Evolutionary conservation across 2,888 invertebrate genomes (phyloP), one percentile per base, ranked within the genome.

Genomic region (Selenia dentaria): DNA sequence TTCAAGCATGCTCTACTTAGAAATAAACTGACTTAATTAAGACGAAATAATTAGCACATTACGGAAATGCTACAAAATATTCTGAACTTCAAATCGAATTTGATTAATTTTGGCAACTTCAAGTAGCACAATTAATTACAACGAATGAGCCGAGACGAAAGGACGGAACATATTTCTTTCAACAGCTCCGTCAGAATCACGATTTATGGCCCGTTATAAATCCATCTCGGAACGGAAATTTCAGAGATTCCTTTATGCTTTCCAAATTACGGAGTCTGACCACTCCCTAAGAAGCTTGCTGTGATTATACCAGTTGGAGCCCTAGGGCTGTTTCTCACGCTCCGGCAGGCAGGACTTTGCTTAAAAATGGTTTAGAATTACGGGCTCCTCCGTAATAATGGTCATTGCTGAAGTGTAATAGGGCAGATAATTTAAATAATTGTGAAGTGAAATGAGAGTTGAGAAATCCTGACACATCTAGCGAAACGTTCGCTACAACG

Each of bases 251-350:
- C 40, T 43, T 48, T 6, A 27, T 11, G 37, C 47, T 49, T 42
- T 51, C 12, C 12, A 51, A 47, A 54, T 55, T 53, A 52, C 25
- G 28, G 27, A 44, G 34, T 47, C 18, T 38, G 35, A 8, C 45
- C 51, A 44, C 42, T 54, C 46, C 51, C 32, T 36, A 37, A 45
- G 55, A 42, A 51, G 44, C 49, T 8, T 3, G 41, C 44, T 20
- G 37, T 47, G 26, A 53, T 53, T 51, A 43, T 20, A 13, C 22
- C 41, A 44, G 37, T 40, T 33, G 42, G 37, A 13, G 41, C 29
- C 59, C 50, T 14, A 27, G 22, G 55, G 57, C 51, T 12, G 13
- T 36, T 48, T 59, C 59, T 34, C 59, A 59, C 57, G 53, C 18
- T 33, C 10, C 34, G 8, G 12, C 11, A 14, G 14, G 9, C 11